Evolutionary conservation across 2,113 vertebrate species (phyloP).

Genomic region (Chelonoidis abingdonii): DNA sequence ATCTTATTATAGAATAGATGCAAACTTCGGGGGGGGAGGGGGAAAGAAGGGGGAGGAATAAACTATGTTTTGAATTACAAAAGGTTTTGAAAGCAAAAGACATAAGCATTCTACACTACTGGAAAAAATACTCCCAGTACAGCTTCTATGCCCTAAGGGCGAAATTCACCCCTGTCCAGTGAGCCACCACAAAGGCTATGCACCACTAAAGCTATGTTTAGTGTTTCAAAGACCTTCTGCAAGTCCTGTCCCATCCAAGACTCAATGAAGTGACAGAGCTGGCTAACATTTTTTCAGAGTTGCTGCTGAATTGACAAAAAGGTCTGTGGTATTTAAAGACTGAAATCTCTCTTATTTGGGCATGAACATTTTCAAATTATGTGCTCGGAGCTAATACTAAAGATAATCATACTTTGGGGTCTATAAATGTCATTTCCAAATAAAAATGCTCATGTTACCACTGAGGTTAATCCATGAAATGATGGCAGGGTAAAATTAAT

Average conservation of each 20-base stretch:
- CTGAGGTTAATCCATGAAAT: background rate
- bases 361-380: background rate
- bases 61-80: too few relatives aligned
- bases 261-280: background rate
- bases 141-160: background rate
- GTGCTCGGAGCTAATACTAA: background rate
- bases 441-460: background rate
- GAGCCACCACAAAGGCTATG: background rate
- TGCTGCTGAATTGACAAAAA: background rate
- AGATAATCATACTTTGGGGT: background rate
- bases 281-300: too few relatives aligned
- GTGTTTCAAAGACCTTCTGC: too few relatives aligned
- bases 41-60: too few relatives aligned
- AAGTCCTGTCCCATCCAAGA: background rate
- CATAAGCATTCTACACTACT: background rate
- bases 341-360: too few relatives aligned
- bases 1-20: background rate
- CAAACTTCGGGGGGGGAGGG: fast-evolving
- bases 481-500: constrained; percentile 1
- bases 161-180: background rate
- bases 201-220: too few relatives aligned
- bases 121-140: background rate
- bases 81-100: background rate
- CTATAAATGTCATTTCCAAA: background rate
- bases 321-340: background rate